Percentiles rank a stretch among this genome's conserved stretches.
These are phyloP conservation scores for Caenorhabditis inopinata DNA, from an alignment of 1,140 invertebrate genomes.

Conservation along the genomic window DNA sequence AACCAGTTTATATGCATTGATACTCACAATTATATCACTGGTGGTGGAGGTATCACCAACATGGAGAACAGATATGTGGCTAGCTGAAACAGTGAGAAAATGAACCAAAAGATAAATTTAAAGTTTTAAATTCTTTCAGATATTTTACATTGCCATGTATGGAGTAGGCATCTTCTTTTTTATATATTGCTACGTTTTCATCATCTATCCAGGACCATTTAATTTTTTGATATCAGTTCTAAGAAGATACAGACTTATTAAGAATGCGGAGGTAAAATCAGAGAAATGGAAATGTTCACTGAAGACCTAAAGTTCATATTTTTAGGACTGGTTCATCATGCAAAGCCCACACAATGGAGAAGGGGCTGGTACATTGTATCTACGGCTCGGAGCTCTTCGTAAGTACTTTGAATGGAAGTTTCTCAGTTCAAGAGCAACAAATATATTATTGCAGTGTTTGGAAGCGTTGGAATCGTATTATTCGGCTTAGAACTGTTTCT, in stretches of 20 bases:
- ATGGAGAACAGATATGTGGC: constrained; percentile 61
- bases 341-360: constrained; percentile 54
- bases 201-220: constrained; percentile 59
- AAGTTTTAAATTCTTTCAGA: constrained; percentile 50
- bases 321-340: constrained; percentile 35
- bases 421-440: too few species aligned
- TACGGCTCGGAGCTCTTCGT: constrained; percentile 62
- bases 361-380: constrained; percentile 60
- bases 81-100: constrained; percentile 57
- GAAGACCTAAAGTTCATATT: neutral
- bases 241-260: neutral
- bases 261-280: constrained; percentile 21
- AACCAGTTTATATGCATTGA: constrained; percentile 59
- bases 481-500: constrained; percentile 65
- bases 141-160: constrained; percentile 64
- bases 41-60: constrained; percentile 63
- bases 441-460: constrained; percentile 57
- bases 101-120: neutral
- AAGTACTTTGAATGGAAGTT: constrained; percentile 31
- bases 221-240: constrained; percentile 40
- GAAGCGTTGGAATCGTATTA: constrained; percentile 62
- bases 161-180: constrained; percentile 60
- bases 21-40: constrained; percentile 63
- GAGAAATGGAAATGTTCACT: neutral
- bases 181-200: constrained; percentile 61